Percentiles rank a stretch among this genome's conserved stretches.
Evolutionary conservation across 1,140 invertebrate species (phyloP).

Genomic region (Drosophila auraria): DNA sequence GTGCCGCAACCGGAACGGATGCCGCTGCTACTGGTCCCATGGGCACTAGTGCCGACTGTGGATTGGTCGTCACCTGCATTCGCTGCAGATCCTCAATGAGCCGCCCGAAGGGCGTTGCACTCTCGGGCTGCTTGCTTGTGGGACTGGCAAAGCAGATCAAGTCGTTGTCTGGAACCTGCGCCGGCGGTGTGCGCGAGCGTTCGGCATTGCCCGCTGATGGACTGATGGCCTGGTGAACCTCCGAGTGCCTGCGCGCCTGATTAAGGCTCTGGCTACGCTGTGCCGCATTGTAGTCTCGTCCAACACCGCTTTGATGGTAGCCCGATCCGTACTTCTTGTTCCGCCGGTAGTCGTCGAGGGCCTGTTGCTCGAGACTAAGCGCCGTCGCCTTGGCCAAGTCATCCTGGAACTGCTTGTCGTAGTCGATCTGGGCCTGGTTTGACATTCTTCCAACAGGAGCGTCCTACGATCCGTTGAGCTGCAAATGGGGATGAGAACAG

Average conservation of each 20-base stretch:
- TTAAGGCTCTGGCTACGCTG: constrained; percentile 70
- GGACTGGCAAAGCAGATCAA: constrained; percentile 90
- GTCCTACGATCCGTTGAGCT: constrained; percentile 41
- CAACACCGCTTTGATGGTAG: constrained; percentile 27
- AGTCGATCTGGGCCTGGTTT: constrained; percentile 86
- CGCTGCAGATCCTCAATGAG: constrained; percentile 87
- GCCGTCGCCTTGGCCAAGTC: constrained; percentile 94
- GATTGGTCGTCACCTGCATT: constrained; percentile 66
- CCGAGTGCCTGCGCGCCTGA: constrained; percentile 86
- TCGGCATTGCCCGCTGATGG: constrained; percentile 27
- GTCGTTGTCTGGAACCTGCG: constrained; percentile 87
- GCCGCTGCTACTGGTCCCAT: constrained; percentile 70
- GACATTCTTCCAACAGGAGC: constrained; percentile 60
- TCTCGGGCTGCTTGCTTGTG: constrained; percentile 85
- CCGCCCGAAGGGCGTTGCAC: constrained; percentile 86
- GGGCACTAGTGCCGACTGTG: constrained; percentile 74
- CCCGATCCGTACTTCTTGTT: constrained; percentile 72
- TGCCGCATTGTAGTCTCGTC: constrained; percentile 49
- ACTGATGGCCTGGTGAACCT: constrained; percentile 52
- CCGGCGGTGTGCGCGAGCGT: constrained; percentile 85
- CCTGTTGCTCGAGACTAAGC: constrained; percentile 93
- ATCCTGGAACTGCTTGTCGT: constrained; percentile 93
- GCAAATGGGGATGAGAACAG: constrained; percentile 34
- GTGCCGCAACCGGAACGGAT: constrained; percentile 30
- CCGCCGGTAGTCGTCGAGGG: constrained; percentile 91